Base-by-base conservation (phyloP, 2,888 invertebrate genomes). In the Dicranocentrus wangi region DNA sequence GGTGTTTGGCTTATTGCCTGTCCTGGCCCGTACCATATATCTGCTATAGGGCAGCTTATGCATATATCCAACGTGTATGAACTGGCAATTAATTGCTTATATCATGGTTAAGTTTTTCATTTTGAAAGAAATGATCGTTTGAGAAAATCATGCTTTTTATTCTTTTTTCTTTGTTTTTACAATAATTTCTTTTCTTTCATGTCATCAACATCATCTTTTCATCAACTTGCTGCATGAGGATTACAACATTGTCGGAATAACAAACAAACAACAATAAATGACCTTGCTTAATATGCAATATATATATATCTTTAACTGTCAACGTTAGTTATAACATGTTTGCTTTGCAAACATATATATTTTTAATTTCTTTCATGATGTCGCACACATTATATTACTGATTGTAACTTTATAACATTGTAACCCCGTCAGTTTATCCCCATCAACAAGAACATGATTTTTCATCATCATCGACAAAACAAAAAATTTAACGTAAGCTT, bases 91-190 rank as follows among this genome's bases (percentile, higher is more conserved):
- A n/a, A n/a, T n/a, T n/a, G n/a, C n/a, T n/a, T n/a, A n/a, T n/a
- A n/a, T n/a, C n/a, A n/a, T n/a, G n/a, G n/a, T n/a, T n/a, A 3
- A 32, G 32, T 32, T 32, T 32, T 32, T 32, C 32, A 32, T 32
- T 32, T 32, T 32, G 5, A 32, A 32, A 32, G 32, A 25, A 23
- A 58, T 15, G 25, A 15, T 61, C 32, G 17, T 28, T 63, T 63
- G 63, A 66, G 69, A 70, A 77, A 70, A 70, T 77, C 69, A 77
- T 77, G 77, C 77, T 77, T 77, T 66, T 77, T 77, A 63, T 68
- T 61, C 32, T 77, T 69, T 77, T 75, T 77, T 76, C 47, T 55
- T 70, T 42, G 47, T 70, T 69, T 77, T 77, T 63, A 63, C 77
- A 70, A n/a, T n/a, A n/a, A 25, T 63, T 69, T 70, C 68, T 77